Base-by-base conservation (phyloP, 2,797 vertebrate genomes). In the Hippopotamyrus pictus region DNA sequence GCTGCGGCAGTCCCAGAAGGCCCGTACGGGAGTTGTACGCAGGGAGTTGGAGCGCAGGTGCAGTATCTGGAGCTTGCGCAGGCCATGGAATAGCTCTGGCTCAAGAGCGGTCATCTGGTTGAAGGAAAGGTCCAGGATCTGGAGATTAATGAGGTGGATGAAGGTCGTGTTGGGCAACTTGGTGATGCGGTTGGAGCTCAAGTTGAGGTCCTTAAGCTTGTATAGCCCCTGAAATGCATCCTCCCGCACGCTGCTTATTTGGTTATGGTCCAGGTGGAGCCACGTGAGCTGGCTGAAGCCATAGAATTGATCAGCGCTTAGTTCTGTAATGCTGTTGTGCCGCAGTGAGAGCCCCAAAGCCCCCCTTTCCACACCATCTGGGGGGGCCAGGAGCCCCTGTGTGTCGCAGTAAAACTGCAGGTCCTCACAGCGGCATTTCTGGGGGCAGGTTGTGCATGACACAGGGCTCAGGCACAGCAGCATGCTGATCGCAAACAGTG, bases 391-490 rank as follows among this genome's bases (percentile, higher is more conserved):
- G 95, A 97, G 98, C 96, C 97, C 98, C 96, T 99, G 98, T 94
- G 98, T 99, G 97, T 99, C 98, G 96, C 98, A 99, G 97, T 99
- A 99, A 96, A 99, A 99, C 96, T 99, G 98, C 97, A 98, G 97
- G 97, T 99, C 98, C 97, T 99, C 98, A 94, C 98, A 99, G 96
- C 98, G 98, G 96, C 98, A 99, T 98, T 98, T 99, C 96, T 98
- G 98, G 95, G 98, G 98, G 97, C 98, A 99, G 95, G 98, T 98
- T 95, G 98, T 99, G 96, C 98, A 97, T 94, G 97, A 97, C 95
- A 97, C 97, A 96, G 97, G 97, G 96, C 97, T 97, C 97, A 97
- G 97, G 96, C 98, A 98, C 96, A 97, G 96, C 93, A 99, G 97
- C 97, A 99, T 97, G 96, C 97, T 97, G 97, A 99, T 98, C 97